Percentiles rank a stretch among this genome's conserved stretches.
Conservation (phyloP, 2,113 vertebrate genomes). For the Embiotoca jacksoni region DNA sequence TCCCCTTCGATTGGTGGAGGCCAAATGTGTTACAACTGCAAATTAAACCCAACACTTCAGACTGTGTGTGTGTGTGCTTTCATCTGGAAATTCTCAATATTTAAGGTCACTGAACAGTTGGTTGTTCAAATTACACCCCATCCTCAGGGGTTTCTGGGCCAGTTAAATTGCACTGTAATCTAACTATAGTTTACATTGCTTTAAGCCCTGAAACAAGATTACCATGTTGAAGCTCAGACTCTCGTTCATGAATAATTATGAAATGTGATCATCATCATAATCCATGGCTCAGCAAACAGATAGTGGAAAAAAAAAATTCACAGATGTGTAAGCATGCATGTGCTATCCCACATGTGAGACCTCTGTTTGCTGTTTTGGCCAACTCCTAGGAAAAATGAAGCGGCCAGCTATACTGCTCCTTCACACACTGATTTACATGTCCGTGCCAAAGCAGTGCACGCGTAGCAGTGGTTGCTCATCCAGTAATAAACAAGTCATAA, state of each 20-base stretch:
- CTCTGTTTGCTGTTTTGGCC: constrained; percentile 34
- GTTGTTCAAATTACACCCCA: constrained; percentile 13
- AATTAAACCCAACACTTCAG: constrained; percentile 15
- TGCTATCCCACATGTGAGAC: constrained; percentile 31
- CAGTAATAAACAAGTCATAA: background rate
- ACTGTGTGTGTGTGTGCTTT: background rate
- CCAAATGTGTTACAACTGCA: constrained; percentile 3
- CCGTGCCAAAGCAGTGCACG: constrained; percentile 12
- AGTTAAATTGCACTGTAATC: constrained; percentile 5
- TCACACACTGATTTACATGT: constrained; percentile 2
- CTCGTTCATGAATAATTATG: constrained; percentile 34
- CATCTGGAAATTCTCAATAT: constrained; percentile 25
- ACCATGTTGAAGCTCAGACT: constrained; percentile 3
- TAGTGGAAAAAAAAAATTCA: constrained; percentile 30
- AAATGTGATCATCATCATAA: constrained; percentile 47
- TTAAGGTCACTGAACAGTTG: constrained; percentile 9
- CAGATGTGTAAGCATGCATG: constrained; percentile 41
- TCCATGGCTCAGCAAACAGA: constrained; percentile 46
- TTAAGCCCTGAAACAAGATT: constrained; percentile 32
- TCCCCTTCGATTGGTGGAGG: constrained; percentile 14
- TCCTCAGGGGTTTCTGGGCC: background rate
- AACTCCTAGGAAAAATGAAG: constrained; percentile 9
- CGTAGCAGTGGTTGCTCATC: background rate
- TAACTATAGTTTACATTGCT: constrained; percentile 25
- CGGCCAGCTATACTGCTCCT: background rate